A percentile compares a stretch with the other conserved stretches of the same genome.
These are phyloP conservation scores for Pseudococcus longispinus DNA, from an alignment of 2,888 invertebrate genomes.

Conservation along the genomic window DNA sequence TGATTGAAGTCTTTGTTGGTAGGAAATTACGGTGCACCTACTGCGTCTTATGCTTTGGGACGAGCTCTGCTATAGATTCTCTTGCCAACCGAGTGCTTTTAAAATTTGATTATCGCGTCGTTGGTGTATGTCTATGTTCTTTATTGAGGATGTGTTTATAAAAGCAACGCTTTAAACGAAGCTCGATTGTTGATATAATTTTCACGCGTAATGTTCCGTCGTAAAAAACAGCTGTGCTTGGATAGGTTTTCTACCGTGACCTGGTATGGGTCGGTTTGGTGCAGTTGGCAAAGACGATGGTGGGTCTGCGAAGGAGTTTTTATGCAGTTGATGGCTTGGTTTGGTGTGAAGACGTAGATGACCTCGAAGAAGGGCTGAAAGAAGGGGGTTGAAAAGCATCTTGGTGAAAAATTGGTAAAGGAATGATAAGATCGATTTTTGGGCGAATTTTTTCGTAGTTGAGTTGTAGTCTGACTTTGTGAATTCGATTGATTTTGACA, in stretches of 20 bases:
- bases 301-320: not conserved
- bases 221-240: not conserved
- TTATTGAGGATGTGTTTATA: slow-evolving; percentile 18
- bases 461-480: no score
- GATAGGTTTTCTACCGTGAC: not conserved
- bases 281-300: not conserved
- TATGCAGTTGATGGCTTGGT: no score
- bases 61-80: not conserved
- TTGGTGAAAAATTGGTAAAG: no score
- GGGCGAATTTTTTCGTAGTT: no score
- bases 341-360: no score
- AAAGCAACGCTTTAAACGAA: not conserved
- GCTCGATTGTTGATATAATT: slow-evolving; percentile 11
- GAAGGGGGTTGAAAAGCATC: no score
- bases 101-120: slow-evolving; percentile 18
- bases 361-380: no score
- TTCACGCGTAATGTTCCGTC: not conserved
- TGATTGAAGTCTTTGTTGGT: slow-evolving; percentile 22
- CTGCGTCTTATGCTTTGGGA: not conserved
- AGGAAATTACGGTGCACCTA: not conserved
- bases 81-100: slow-evolving; percentile 22
- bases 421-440: no score
- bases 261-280: not conserved
- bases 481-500: no score
- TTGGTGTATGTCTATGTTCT: not conserved